Evolutionary conservation across 2,888 invertebrate genomes (phyloP), one percentile per base, ranked within the genome.

Genomic region (Microctonus hyperodae): DNA sequence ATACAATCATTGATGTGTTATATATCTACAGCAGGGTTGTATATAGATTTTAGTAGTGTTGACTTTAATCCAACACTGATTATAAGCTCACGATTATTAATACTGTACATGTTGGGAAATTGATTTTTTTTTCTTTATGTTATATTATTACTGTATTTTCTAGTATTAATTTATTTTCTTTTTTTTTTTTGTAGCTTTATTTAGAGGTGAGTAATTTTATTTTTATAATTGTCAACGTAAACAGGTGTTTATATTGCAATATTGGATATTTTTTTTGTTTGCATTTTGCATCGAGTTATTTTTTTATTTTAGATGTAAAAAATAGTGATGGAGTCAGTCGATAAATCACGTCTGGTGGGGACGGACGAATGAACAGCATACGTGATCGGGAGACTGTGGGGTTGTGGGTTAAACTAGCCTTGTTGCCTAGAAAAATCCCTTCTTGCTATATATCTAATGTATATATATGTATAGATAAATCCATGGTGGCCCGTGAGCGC

Each of bases 311-410:
- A 16, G 16, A 16, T 44, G 7, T 44, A 44, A n/a, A 44, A 44
- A 44, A 37, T 28, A 31, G 33, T 55, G 55, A 62, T 37, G 37
- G 16, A 48, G 58, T 44, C 44, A 28, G 40, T 16, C 55, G 67
- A 70, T 70, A 65, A 70, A 72, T 73, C 71, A 70, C 68, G 69
- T 69, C 67, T 68, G 69, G 73, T 28, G 28, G 76, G 79, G 79
- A 16, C 44, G 44, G 44, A 44, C 16, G 16, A 44, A 44, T 74
- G 77, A 77, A 75, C 72, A 28, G 76, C 79, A 81, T 81, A 81
- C 81, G 81, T 81, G 81, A 81, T 79, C 78, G 77, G 74, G 73
- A 72, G 74, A 68, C 73, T 73, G 72, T 75, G 74, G 79, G 79
- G 77, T 74, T 70, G 75, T 58, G 70, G 71, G 67, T 72, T 68